Conservation (phyloP, 2,113 vertebrate species). For the Pandion haliaetus region DNA sequence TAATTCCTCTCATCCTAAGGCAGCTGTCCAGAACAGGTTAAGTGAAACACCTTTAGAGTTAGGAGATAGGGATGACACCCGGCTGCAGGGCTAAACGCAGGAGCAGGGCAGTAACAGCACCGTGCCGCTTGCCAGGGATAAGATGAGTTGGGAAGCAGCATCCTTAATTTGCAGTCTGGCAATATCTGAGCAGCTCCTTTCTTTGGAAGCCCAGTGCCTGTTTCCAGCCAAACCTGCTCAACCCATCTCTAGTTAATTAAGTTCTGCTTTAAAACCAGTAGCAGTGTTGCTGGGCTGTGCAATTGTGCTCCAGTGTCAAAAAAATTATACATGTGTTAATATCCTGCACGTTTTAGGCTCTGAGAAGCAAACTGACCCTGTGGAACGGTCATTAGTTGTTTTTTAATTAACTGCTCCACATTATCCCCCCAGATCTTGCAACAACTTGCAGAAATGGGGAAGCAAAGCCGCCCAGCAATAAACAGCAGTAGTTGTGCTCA, state of each 20-base stretch:
- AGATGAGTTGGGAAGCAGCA: not conserved
- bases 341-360: conserved; percentile 48
- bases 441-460: not conserved
- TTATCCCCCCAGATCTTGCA: not conserved
- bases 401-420: conserved; percentile 59
- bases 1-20: not conserved
- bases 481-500: not conserved
- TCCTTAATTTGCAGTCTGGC: not conserved
- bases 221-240: not conserved
- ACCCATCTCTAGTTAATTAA: conserved; percentile 8
- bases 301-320: conserved; percentile 46
- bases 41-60: not conserved
- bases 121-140: not conserved
- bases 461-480: not conserved
- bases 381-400: conserved; percentile 57
- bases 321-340: conserved; percentile 65
- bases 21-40: not conserved
- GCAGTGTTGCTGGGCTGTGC: not conserved
- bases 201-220: not conserved
- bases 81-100: rapidly evolving
- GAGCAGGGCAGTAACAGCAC: not conserved
- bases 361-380: conserved; percentile 27
- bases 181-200: not conserved
- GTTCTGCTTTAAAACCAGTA: conserved; percentile 19
- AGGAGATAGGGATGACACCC: not conserved